These are phyloP conservation scores for Strix aluco DNA, from an alignment of 2,113 vertebrate species.

Conservation along the genomic window DNA sequence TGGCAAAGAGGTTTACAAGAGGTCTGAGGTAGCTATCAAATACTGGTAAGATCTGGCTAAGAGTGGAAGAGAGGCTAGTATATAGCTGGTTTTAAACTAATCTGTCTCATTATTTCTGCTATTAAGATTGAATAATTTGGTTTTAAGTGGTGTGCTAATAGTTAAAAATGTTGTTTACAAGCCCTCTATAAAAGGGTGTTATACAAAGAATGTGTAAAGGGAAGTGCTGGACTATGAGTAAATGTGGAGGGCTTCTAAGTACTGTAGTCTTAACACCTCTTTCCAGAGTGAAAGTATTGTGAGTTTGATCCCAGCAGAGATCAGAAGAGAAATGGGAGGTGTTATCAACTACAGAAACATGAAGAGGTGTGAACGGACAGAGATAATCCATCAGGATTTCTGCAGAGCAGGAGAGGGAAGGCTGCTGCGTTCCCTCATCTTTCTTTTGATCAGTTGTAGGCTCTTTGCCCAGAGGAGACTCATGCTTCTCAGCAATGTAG, in stretches of 20 bases:
- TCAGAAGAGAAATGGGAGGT: background rate
- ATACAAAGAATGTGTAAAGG: background rate
- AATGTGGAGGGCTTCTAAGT: background rate
- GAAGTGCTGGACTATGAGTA: background rate
- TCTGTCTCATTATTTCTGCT: background rate
- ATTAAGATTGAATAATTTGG: background rate
- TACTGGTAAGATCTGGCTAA: background rate
- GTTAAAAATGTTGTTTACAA: background rate
- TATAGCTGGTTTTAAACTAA: background rate
- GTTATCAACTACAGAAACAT: background rate
- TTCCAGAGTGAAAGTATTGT: background rate
- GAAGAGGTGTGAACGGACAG: accelerated
- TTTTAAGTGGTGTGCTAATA: background rate
- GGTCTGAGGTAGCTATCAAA: background rate
- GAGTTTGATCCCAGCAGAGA: background rate
- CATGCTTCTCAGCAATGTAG: background rate
- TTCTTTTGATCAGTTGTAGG: background rate
- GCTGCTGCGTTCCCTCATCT: background rate
- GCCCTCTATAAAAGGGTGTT: background rate
- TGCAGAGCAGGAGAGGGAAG: background rate
- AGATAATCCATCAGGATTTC: background rate
- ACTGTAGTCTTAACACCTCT: background rate
- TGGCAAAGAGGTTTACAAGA: background rate
- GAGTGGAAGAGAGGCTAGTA: background rate
- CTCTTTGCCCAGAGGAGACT: background rate